Evolutionary conservation across 2,888 invertebrate species (phyloP).

Genomic region (Parasteatoda lunata): DNA sequence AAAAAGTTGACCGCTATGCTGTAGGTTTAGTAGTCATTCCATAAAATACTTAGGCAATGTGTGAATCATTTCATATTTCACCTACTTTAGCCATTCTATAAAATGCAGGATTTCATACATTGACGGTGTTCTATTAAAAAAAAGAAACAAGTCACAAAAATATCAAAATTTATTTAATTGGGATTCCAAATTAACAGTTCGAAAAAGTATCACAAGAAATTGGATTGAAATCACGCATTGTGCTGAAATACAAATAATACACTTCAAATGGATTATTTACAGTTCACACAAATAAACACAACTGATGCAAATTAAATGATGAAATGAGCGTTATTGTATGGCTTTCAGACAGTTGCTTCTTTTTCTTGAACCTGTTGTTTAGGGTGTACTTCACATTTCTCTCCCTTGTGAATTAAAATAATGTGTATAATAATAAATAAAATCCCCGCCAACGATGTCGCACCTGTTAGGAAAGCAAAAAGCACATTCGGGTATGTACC

Average conservation of each 20-base stretch:
- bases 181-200: neutral
- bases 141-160: too few species aligned
- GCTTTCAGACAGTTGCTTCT: neutral
- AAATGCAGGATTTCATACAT: too few species aligned
- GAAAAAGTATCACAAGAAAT: conserved; percentile 18
- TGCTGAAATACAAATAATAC: neutral
- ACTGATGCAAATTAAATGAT: conserved; percentile 3
- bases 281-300: neutral
- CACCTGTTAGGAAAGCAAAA: conserved; percentile 73
- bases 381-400: conserved; percentile 34
- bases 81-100: too few species aligned
- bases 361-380: neutral
- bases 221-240: neutral
- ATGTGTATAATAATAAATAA: conserved; percentile 45
- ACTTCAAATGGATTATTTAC: conserved; percentile 16
- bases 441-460: conserved; percentile 23
- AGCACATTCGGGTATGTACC: conserved; percentile 73
- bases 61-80: too few species aligned
- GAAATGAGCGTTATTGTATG: conserved; percentile 3
- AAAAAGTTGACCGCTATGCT: too few species aligned
- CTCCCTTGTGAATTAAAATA: conserved; percentile 41
- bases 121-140: too few species aligned
- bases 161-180: too few species aligned
- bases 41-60: too few species aligned
- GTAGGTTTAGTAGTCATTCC: too few species aligned